Evolutionary conservation across 2,888 invertebrate species (phyloP), one percentile per base, ranked within the genome.

Genomic region (Crossocerus cetratus): DNA sequence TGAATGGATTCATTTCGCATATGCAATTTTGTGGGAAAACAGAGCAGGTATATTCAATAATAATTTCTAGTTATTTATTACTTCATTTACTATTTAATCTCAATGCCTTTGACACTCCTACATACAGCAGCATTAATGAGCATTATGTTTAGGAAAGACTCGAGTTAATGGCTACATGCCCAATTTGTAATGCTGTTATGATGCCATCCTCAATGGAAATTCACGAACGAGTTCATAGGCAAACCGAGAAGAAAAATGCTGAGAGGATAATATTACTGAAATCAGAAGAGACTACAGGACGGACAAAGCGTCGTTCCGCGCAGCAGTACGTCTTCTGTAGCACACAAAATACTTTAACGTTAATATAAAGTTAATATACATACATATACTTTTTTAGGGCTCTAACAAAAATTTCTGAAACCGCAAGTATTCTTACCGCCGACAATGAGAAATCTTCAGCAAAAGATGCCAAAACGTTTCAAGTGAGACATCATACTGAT

Each of bases 1-100:
- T 90, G 2, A 83, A 91, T 42, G 94, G 94, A 22, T 94, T 93
- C 79, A 90, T 93, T 69, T 93, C 94, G 0, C 94, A 94, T 84
- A 87, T 93, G 58, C 86, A 92, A 59, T 91, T 91, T 62, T 94
- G 94, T 83, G 93, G 93, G 18, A 93, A 93, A 88, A 86, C 91
- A 3, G 91, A 91, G 18, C 91, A 92, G 89, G 93, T 76, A 67
- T 55, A 8, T 32, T 32, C 2, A 32, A 32, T 32, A 1, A 3
- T 32, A 8, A 32, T 32, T 32, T 32, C 61, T 72, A 44, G 61
- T 21, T 21, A 14, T 53, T 69, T 1, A 56, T 54, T 13, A 4
- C 16, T 44, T 32, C 2, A 32, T 0, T 16, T 2, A 64, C 18
- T 63, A 55, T 20, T 13, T 16, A 44, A 43, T 2, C 20, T 18